Evolutionary conservation across 2,113 vertebrate genomes (phyloP).

Genomic region (Albula goreensis): DNA sequence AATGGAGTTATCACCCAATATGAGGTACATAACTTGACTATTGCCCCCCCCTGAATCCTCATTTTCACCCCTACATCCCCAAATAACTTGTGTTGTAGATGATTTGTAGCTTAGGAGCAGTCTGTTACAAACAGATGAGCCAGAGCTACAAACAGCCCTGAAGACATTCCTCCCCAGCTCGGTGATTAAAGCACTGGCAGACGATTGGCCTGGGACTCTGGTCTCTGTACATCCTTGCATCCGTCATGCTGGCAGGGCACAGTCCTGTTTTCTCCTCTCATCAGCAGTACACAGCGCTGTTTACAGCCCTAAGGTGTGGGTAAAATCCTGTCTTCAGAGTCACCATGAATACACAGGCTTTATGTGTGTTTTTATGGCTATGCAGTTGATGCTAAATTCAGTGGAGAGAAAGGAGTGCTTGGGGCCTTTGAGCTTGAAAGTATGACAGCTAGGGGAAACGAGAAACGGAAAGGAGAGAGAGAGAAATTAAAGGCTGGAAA

Average conservation of each 20-base stretch:
- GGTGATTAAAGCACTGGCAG: background rate
- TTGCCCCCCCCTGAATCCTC: background rate
- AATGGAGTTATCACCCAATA: slow-evolving; percentile 95
- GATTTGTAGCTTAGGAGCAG: background rate
- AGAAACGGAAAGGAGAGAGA: background rate
- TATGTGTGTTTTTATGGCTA: background rate
- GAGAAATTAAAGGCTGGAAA: background rate
- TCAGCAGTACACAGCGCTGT: background rate
- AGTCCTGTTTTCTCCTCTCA: background rate
- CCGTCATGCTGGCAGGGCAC: background rate
- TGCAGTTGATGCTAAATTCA: background rate
- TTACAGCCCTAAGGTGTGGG: background rate
- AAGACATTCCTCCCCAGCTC: background rate
- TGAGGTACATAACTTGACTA: slow-evolving; percentile 71
- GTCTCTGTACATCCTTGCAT: background rate
- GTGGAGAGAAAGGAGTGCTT: background rate
- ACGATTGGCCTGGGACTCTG: too few species aligned
- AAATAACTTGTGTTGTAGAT: background rate
- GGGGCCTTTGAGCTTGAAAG: background rate
- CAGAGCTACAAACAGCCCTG: background rate
- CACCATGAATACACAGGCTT: background rate
- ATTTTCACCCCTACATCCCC: background rate
- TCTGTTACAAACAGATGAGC: background rate
- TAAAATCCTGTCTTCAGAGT: background rate
- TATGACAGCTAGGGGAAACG: background rate